A percentile compares a stretch with the other conserved stretches of the same genome.
Conservation (phyloP, 2,797 vertebrate genomes). For the Ceryle rudis region DNA sequence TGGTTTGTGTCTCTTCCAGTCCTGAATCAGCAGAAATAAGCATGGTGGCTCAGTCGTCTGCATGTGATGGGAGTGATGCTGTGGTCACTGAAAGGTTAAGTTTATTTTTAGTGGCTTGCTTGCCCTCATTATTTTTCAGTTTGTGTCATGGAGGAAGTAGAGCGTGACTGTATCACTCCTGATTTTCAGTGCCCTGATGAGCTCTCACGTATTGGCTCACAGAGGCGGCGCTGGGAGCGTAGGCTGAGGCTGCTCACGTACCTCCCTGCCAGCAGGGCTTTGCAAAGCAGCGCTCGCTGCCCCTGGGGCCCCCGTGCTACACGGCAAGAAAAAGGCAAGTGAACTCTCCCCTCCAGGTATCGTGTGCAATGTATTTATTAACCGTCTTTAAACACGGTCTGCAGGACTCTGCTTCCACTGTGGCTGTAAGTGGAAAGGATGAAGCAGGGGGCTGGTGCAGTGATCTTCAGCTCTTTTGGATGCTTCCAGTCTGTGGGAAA, state of each 20-base stretch:
- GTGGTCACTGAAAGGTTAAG: conserved; percentile 64
- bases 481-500: neutral
- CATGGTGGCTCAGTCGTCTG: neutral
- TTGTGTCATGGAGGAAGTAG: conserved; percentile 64
- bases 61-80: neutral
- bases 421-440: neutral
- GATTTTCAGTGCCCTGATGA: conserved; percentile 42
- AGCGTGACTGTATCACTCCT: conserved; percentile 61
- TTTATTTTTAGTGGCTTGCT: conserved; percentile 70
- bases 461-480: neutral
- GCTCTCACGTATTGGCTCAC: neutral
- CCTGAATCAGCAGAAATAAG: conserved; percentile 64
- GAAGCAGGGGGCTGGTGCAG: neutral
- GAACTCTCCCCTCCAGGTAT: neutral
- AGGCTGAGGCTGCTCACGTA: neutral
- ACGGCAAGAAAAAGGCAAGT: neutral
- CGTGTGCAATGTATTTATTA: conserved; percentile 5
- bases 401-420: neutral
- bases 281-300: neutral
- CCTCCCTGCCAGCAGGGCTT: conserved; percentile 33
- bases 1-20: conserved; percentile 14
- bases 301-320: neutral
- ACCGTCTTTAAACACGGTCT: conserved; percentile 18
- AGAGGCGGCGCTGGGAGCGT: neutral
- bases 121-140: conserved; percentile 63